These are phyloP conservation scores for Origma solitaria DNA, from an alignment of 2,113 vertebrate genomes.

Conservation along the genomic window DNA sequence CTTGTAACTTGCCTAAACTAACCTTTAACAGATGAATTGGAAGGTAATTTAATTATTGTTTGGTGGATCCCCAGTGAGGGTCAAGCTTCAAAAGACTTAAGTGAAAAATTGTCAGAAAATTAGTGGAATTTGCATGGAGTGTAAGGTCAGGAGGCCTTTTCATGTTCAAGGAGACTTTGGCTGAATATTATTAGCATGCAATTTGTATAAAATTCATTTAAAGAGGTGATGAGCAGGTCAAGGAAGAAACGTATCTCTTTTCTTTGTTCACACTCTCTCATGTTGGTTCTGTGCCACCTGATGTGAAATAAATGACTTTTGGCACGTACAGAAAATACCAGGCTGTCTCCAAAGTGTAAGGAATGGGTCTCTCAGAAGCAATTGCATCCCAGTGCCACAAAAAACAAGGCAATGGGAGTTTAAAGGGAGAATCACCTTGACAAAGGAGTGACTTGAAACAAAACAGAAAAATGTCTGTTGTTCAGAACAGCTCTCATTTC, in stretches of 20 bases:
- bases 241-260: background rate
- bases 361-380: background rate
- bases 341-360: background rate
- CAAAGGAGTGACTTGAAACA: background rate
- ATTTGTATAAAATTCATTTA: conserved; percentile 6
- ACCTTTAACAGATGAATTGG: background rate
- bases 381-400: background rate
- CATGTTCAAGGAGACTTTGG: background rate
- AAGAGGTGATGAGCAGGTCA: background rate
- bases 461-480: background rate
- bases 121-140: background rate
- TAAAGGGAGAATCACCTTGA: background rate
- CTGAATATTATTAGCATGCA: background rate
- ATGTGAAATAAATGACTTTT: background rate
- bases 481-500: background rate
- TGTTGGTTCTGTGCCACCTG: background rate
- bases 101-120: background rate
- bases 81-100: background rate
- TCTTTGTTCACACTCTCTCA: background rate
- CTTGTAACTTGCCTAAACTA: background rate
- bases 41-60: conserved; percentile 42
- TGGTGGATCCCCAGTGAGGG: background rate
- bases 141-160: conserved; percentile 13
- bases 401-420: background rate
- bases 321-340: background rate